Evolutionary conservation across 2,113 vertebrate genomes (phyloP).

Genomic region (Phrynocephalus versicolor): DNA sequence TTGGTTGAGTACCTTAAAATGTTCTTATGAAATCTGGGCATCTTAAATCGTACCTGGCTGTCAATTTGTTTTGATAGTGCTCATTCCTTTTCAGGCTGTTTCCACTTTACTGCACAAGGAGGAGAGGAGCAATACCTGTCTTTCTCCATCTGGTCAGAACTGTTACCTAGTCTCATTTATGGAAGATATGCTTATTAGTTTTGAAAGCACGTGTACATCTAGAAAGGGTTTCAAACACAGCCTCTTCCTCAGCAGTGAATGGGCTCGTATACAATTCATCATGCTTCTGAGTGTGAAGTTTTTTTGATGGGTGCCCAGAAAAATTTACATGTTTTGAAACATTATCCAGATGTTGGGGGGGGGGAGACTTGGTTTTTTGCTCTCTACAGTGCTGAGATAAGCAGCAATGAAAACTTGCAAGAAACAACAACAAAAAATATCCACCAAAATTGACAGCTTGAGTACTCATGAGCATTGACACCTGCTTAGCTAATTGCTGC

Average conservation of each 20-base stretch:
- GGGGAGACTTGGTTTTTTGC: background rate
- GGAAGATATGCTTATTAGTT: background rate
- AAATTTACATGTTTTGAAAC: constrained; percentile 1
- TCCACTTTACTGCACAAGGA: constrained; percentile 5
- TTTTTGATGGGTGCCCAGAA: background rate
- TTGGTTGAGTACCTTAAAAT: background rate
- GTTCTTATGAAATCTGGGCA: background rate
- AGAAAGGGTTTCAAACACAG: background rate
- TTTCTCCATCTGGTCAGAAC: background rate
- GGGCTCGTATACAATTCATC: background rate
- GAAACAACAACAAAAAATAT: constrained; percentile 52
- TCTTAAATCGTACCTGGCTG: constrained; percentile 9
- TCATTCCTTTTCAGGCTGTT: background rate
- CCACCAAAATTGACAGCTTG: constrained; percentile 71
- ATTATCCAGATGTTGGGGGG: background rate
- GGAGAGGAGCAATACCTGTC: constrained; percentile 9
- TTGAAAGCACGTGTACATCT: background rate
- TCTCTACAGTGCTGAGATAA: constrained; percentile 41
- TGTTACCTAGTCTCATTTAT: constrained; percentile 6
- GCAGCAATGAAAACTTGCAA: constrained; percentile 48
- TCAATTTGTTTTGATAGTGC: background rate
- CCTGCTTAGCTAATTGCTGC: constrained; percentile 76
- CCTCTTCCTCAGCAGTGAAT: background rate
- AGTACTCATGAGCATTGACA: constrained; percentile 62
- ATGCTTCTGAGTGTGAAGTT: constrained; percentile 2